Conservation (phyloP, 2,113 vertebrate species). For the Sminthopsis crassicaudata region DNA sequence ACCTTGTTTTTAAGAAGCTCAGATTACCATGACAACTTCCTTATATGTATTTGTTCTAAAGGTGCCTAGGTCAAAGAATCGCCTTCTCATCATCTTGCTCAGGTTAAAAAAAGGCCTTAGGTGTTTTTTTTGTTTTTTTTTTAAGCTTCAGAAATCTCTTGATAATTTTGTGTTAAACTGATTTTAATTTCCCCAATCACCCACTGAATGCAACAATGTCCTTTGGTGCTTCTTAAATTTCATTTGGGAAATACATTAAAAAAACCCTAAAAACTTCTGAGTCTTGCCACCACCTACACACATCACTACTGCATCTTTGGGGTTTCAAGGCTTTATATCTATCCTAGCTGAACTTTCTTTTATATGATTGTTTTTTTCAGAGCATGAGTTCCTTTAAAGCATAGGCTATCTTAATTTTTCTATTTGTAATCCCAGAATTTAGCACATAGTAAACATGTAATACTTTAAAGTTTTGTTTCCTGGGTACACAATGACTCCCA, state of each 20-base stretch:
- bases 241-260: constrained; percentile 34
- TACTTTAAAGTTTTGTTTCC: constrained; percentile 4
- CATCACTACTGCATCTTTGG: neutral
- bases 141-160: constrained; percentile 10
- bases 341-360: neutral
- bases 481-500: neutral
- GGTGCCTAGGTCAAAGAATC: neutral
- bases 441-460: neutral
- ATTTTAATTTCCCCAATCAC: neutral
- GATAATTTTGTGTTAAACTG: constrained; percentile 38
- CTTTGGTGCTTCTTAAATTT: constrained; percentile 9
- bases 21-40: constrained; percentile 18
- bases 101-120: constrained; percentile 37
- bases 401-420: neutral
- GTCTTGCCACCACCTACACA: neutral
- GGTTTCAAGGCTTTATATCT: neutral
- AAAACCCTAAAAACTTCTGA: neutral
- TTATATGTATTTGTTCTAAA: neutral
- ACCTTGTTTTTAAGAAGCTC: constrained; percentile 32
- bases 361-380: neutral
- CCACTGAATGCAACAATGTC: constrained; percentile 3
- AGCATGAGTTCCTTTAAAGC: neutral
- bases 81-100: neutral
- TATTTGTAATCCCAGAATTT: neutral
- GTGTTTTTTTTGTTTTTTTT: neutral